Conservation (phyloP, 1,140 invertebrate species). For the Aphis craccivora region DNA sequence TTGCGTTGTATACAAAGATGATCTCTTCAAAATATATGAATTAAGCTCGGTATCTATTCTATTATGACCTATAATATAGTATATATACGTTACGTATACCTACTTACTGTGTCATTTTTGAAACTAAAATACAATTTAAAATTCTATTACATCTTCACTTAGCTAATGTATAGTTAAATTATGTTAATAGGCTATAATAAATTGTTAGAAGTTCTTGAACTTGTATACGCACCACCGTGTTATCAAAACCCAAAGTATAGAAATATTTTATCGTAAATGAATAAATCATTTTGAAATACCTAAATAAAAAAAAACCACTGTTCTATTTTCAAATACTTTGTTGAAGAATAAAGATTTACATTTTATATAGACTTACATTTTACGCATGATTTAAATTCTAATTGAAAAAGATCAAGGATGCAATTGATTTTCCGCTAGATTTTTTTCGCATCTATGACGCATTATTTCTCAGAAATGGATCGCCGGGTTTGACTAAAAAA, state of each 20-base stretch:
- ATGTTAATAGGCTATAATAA: not conserved
- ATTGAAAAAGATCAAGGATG: not conserved
- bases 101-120: too few species aligned
- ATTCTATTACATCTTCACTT: not conserved
- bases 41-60: not conserved
- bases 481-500: not conserved
- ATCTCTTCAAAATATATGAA: not conserved
- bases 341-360: not conserved
- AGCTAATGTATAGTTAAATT: not conserved
- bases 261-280: not conserved
- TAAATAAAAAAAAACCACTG: not conserved
- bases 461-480: not conserved
- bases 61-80: not conserved
- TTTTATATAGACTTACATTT: not conserved
- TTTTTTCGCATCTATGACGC: constrained; percentile 19
- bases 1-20: not conserved
- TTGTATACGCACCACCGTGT: not conserved
- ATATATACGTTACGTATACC: too few species aligned
- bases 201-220: not conserved
- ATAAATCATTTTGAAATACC: not conserved
- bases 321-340: not conserved
- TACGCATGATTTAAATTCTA: constrained; percentile 1
- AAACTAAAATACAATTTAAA: not conserved
- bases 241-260: not conserved
- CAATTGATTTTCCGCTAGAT: constrained; percentile 36